Evolutionary conservation across 2,113 vertebrate genomes (phyloP).

Genomic region (Fukomys damarensis): DNA sequence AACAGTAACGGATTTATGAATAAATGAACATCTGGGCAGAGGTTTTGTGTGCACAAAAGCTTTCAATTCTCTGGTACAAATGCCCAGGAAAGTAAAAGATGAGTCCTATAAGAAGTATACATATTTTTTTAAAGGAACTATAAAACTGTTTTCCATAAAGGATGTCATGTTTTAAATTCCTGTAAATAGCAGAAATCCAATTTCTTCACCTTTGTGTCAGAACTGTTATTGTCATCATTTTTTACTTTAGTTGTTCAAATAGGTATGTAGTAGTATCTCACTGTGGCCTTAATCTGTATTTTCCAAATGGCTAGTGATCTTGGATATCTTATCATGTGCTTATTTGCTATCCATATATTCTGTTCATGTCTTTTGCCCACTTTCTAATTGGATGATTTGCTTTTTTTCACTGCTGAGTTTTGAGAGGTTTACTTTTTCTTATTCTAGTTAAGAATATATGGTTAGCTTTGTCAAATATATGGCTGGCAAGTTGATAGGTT

Average conservation of each 20-base stretch:
- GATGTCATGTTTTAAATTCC: neutral
- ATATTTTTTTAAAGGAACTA: neutral
- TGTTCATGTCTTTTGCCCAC: neutral
- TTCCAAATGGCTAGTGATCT: neutral
- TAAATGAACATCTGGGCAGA: neutral
- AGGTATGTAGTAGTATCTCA: neutral
- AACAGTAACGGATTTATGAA: neutral
- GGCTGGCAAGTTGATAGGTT: neutral
- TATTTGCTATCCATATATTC: neutral
- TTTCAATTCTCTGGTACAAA: constrained; percentile 40
- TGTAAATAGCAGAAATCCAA: neutral
- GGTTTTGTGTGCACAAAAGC: constrained; percentile 10
- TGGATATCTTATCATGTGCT: neutral
- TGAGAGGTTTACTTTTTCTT: neutral
- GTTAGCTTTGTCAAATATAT: neutral
- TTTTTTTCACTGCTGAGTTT: neutral
- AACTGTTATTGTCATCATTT: neutral
- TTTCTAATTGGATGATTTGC: constrained; percentile 33
- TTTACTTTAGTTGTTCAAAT: neutral
- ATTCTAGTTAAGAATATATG: neutral
- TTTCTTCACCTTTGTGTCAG: neutral
- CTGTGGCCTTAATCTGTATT: neutral
- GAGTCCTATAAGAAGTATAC: neutral
- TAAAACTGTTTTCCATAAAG: neutral
- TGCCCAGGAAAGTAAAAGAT: neutral